Conservation (phyloP, 2,888 invertebrate genomes). For the Onchidella celtica region DNA sequence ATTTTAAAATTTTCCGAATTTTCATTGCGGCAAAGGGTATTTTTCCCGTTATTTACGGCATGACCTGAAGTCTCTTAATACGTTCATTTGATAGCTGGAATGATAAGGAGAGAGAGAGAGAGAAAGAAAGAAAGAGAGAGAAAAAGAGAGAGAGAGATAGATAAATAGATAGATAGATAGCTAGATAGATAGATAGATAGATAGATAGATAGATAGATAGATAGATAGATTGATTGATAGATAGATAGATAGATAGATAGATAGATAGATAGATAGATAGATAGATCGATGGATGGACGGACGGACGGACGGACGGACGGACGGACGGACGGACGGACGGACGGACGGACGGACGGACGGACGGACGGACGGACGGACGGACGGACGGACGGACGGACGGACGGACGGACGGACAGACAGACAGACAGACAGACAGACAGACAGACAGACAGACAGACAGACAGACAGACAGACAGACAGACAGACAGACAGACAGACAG, state of each 20-base stretch:
- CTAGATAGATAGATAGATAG: neutral
- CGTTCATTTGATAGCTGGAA: too few relatives aligned
- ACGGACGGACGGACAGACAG: neutral
- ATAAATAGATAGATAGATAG: neutral
- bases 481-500: neutral
- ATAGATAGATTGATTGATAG: neutral
- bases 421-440: constrained; percentile 10
- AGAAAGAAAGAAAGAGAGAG: neutral
- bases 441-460: constrained; percentile 1
- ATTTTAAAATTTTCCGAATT: too few relatives aligned
- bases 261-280: neutral
- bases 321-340: neutral
- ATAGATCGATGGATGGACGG: too few relatives aligned
- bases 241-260: neutral
- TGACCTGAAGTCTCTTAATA: too few relatives aligned
- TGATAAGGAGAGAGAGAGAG: neutral
- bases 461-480: neutral
- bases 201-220: neutral
- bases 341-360: neutral
- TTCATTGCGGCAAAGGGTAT: too few relatives aligned
- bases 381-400: neutral
- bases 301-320: neutral
- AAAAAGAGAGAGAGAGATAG: neutral
- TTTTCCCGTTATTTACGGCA: too few relatives aligned
- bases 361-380: neutral